Conservation (phyloP, 1,140 invertebrate genomes). For the Nomia melanderi region DNA sequence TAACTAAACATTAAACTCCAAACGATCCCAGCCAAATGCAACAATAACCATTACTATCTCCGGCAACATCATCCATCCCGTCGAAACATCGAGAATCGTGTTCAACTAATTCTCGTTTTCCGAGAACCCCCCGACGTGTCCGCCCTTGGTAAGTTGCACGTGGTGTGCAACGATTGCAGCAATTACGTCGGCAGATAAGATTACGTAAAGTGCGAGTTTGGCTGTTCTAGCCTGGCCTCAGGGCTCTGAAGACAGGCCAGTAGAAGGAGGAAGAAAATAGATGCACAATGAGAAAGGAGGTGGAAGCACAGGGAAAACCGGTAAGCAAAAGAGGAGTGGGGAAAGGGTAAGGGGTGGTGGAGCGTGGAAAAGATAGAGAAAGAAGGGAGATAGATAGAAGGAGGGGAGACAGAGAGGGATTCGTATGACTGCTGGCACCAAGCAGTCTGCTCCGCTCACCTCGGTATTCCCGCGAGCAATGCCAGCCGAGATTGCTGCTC, state of each 20-base stretch:
- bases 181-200: conserved; percentile 69
- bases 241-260: neutral
- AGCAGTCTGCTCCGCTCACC: conserved; percentile 76
- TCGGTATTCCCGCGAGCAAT: conserved; percentile 65
- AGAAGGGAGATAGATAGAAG: neutral
- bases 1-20: no score
- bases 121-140: neutral
- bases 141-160: conserved; percentile 18
- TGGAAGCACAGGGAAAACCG: neutral
- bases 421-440: conserved; percentile 74
- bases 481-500: conserved; percentile 58
- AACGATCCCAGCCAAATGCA: no score
- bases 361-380: neutral
- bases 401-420: conserved; percentile 39
- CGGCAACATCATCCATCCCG: no score
- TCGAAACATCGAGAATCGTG: no score
- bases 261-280: conserved; percentile 33
- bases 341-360: neutral
- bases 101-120: no score
- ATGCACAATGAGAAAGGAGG: neutral
- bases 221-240: conserved; percentile 63
- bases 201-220: conserved; percentile 72
- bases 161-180: conserved; percentile 34
- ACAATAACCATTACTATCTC: no score
- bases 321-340: neutral